Evolutionary conservation across 2,113 vertebrate species (phyloP), one percentile per base, ranked within the genome.

Genomic region (Albula glossodonta): DNA sequence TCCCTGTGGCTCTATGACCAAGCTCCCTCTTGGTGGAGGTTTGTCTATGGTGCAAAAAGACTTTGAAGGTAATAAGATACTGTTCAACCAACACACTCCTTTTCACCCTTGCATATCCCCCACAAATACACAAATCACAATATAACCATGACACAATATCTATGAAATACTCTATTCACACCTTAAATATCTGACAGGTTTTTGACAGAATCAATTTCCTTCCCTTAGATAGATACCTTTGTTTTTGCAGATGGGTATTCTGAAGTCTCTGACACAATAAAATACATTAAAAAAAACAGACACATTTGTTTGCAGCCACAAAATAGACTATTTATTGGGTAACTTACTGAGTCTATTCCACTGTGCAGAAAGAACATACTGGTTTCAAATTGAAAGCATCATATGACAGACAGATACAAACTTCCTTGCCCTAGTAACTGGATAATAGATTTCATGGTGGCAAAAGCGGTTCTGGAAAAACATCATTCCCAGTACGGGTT

Each of bases 171-270:
- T 53, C 5, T 53, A 81, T 81, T 81, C 53, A 81, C 51, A 12
- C 8, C 53, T 81, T 51, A 53, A 66, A 81, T 22, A 52, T 81
- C 15, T n/a, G 10, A 10, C 25, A 31, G 70, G 9, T 25, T 5
- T 74, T 74, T 74, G 70, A 74, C 80, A 81, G 80, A 25, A 81
- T 52, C 80, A 81, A 52, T 81, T 81, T 81, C 50, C 50, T 52
- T 22, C n/a, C 12, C 60, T 66, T 17, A 81, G 17, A 15, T 13
- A 53, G 49, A 81, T 81, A n/a, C 80, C 80, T 52, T 52, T 52
- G n/a, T 80, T 81, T 22, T 81, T 52, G 80, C 4, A 52, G 19
- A 17, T 53, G 80, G 51, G 80, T 52, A 5, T 15, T 81, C 50
- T 4, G 79, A 81, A 81, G 7, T 52, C 80, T 22, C 11, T 25